A percentile compares a stretch with the other conserved stretches of the same genome.
These are phyloP conservation scores for Caenorhabditis japonica DNA, from an alignment of 2,888 invertebrate species.

Conservation along the genomic window DNA sequence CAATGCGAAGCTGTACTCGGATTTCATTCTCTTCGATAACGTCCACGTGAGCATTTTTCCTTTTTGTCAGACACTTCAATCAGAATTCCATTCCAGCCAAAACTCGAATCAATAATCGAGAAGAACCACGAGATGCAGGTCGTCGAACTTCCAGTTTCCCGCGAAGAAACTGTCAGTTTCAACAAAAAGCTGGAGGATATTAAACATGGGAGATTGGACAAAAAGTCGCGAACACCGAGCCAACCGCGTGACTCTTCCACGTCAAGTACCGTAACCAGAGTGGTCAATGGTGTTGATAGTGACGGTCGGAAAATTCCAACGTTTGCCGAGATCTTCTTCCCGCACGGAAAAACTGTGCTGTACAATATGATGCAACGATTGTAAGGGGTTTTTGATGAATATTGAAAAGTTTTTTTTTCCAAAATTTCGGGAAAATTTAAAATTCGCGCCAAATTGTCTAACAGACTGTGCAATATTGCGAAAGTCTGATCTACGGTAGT, in stretches of 20 bases:
- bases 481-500: too few species aligned
- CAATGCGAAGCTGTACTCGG: neutral
- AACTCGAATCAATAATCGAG: neutral
- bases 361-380: conserved; percentile 8
- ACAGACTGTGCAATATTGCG: too few species aligned
- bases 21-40: neutral
- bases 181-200: neutral
- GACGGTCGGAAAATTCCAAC: conserved; percentile 23
- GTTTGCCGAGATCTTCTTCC: conserved; percentile 18
- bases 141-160: neutral
- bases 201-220: neutral
- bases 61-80: neutral
- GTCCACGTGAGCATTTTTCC: neutral
- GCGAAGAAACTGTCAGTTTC: neutral
- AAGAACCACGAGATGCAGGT: conserved; percentile 8
- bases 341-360: conserved; percentile 2
- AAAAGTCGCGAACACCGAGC: too few species aligned
- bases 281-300: neutral
- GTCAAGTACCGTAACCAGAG: too few species aligned
- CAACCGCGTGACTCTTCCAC: too few species aligned
- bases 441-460: too few species aligned
- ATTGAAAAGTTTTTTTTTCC: too few species aligned
- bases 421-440: too few species aligned
- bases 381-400: conserved; percentile 13
- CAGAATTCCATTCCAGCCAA: neutral